Percentiles rank a stretch among this genome's conserved stretches.
Evolutionary conservation across 1,140 invertebrate genomes (phyloP).

Genomic region (Bombus balteatus): DNA sequence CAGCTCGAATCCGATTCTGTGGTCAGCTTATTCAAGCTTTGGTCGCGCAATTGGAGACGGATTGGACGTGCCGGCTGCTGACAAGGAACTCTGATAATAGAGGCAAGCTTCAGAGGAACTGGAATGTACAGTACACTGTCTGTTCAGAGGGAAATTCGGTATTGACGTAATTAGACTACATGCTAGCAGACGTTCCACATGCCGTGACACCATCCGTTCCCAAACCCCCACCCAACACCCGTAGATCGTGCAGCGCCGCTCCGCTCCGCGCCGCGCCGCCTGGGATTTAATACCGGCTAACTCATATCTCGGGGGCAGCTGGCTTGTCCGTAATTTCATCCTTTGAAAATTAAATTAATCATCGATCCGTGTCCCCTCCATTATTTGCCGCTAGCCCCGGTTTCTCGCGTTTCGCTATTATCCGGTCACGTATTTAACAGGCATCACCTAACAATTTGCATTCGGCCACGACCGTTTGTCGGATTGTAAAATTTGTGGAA

Average conservation of each 20-base stretch:
- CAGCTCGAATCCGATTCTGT: slow-evolving; percentile 58
- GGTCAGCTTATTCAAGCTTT: slow-evolving; percentile 65
- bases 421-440: no score
- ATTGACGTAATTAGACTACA: slow-evolving; percentile 66
- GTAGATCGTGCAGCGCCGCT: neutral
- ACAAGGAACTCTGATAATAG: slow-evolving; percentile 63
- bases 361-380: slow-evolving; percentile 84
- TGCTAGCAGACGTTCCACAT: slow-evolving; percentile 48
- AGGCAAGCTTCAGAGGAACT: slow-evolving; percentile 47
- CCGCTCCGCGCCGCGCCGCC: slow-evolving; percentile 10
- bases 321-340: slow-evolving; percentile 54
- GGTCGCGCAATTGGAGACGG: slow-evolving; percentile 59
- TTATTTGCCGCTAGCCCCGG: neutral
- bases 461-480: neutral
- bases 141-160: slow-evolving; percentile 59
- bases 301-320: slow-evolving; percentile 44
- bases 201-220: slow-evolving; percentile 45
- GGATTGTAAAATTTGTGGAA: no score
- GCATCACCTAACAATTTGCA: neutral
- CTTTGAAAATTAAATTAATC: slow-evolving; percentile 61
- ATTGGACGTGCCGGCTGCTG: slow-evolving; percentile 58
- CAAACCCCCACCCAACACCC: neutral
- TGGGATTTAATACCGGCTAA: slow-evolving; percentile 52
- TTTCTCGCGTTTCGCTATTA: neutral
- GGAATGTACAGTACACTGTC: slow-evolving; percentile 50